Conservation (phyloP, 2,888 invertebrate species). For the Synanthedon myopaeformis region DNA sequence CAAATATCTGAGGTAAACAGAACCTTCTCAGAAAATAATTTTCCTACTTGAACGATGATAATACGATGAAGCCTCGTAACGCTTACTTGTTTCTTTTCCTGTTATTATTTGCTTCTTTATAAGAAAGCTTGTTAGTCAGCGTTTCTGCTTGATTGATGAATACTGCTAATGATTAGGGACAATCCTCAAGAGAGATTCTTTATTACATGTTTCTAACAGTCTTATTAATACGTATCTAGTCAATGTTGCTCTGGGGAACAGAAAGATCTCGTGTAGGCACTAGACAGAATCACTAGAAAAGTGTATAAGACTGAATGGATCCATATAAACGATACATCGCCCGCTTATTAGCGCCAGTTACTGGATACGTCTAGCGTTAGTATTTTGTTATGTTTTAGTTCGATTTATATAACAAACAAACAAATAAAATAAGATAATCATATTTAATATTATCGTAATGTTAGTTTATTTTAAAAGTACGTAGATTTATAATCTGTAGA, state of each 20-base stretch:
- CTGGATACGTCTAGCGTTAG: no score
- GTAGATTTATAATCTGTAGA: no score
- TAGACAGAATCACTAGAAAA: no score
- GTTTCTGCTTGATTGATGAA: slow-evolving; percentile 27
- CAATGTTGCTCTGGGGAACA: not conserved
- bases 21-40: not conserved
- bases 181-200: not conserved
- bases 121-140: slow-evolving; percentile 20
- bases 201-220: not conserved
- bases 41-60: not conserved
- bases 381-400: no score
- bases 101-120: slow-evolving; percentile 1
- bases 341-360: no score
- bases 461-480: no score
- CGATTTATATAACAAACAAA: no score
- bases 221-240: not conserved
- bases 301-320: no score
- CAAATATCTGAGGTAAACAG: not conserved
- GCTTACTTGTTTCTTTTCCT: not conserved
- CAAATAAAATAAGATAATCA: no score
- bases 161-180: slow-evolving; percentile 22
- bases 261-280: no score
- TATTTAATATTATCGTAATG: no score
- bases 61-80: not conserved
- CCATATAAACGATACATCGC: no score